These are phyloP conservation scores for Dermatemys mawii DNA, from an alignment of 2,113 vertebrate species.

Conservation along the genomic window DNA sequence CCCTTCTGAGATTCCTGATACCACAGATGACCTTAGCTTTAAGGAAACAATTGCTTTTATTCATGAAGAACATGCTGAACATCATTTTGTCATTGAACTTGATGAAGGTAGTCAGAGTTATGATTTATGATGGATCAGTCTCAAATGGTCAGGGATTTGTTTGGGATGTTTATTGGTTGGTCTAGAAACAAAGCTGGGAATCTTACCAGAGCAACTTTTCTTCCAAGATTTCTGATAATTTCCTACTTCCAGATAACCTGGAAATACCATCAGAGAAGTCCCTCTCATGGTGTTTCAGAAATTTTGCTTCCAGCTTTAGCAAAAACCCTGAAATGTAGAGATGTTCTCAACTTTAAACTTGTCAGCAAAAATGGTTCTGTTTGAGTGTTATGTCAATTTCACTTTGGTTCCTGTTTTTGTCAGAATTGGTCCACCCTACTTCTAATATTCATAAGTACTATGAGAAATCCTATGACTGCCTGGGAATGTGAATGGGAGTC, in stretches of 20 bases:
- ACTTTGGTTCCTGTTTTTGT: not conserved
- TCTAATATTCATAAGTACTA: not conserved
- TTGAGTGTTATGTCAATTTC: not conserved
- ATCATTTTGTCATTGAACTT: not conserved
- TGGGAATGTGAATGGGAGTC: not conserved
- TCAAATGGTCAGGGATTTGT: not conserved
- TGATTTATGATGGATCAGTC: not conserved
- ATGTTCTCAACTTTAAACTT: not conserved
- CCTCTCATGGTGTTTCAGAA: not conserved
- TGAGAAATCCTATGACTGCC: not conserved
- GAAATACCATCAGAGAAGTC: not conserved
- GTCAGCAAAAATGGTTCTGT: not conserved
- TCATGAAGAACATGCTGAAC: not conserved
- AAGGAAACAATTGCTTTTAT: not conserved
- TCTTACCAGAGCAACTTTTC: not conserved
- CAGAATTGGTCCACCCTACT: not conserved
- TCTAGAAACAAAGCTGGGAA: not conserved
- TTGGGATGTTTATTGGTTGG: too few species aligned
- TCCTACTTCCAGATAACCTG: not conserved
- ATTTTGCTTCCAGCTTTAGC: not conserved
- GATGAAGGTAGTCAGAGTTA: not conserved
- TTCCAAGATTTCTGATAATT: not conserved
- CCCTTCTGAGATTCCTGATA: not conserved
- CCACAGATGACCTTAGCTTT: not conserved
- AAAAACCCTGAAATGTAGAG: not conserved